These are phyloP conservation scores for Halcyon senegalensis DNA, from an alignment of 2,113 vertebrate species.

Conservation along the genomic window DNA sequence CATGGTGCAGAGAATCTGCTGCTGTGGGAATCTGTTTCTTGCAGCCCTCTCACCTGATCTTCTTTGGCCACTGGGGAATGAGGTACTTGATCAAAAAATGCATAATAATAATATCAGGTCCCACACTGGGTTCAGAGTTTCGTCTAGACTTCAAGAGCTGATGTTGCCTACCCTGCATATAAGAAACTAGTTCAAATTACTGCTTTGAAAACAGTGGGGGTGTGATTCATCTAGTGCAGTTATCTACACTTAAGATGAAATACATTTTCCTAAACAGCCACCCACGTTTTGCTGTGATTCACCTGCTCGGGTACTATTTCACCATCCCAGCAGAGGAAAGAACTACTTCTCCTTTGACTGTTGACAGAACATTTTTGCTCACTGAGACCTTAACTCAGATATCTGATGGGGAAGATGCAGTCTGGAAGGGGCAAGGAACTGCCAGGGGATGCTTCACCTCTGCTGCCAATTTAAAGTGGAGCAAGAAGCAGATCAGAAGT, in stretches of 20 bases:
- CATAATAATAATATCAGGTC: not conserved
- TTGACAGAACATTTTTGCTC: not conserved
- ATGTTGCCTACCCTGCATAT: not conserved
- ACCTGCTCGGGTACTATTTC: not conserved
- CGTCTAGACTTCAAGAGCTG: rapidly evolving
- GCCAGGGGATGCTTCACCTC: not conserved
- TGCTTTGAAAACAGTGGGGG: not conserved
- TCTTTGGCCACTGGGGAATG: rapidly evolving
- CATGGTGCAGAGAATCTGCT: not conserved
- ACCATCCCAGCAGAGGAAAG: not conserved
- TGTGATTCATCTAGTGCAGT: not conserved
- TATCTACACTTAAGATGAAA: not conserved
- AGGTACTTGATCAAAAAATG: not conserved
- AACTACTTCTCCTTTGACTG: not conserved
- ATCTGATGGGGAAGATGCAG: not conserved
- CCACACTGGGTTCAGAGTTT: not conserved
- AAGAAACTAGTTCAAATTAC: not conserved
- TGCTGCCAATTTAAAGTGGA: not conserved
- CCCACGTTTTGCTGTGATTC: not conserved
- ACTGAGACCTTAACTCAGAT: not conserved
- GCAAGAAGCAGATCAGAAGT: not conserved
- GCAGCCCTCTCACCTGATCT: not conserved
- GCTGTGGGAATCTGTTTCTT: not conserved
- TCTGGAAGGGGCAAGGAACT: not conserved
- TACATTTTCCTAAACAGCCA: not conserved